phyloP scores from a whole-genome alignment of 35 echinoderm and acorn worm genomes.

The Apostichopus parvimensis region DNA sequence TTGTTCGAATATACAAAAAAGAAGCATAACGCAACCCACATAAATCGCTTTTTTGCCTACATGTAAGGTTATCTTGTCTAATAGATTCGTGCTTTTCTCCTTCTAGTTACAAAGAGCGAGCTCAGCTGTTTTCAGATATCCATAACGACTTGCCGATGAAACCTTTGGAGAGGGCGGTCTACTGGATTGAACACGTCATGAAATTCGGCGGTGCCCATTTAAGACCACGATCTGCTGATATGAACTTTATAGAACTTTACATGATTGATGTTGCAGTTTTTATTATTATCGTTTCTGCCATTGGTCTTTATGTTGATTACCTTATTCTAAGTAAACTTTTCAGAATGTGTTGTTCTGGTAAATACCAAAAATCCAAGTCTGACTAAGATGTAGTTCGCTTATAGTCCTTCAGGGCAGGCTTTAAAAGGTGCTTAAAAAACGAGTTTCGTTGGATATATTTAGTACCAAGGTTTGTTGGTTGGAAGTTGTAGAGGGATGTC shows the following conservation, averaged over 20 bases:
- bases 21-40: too few relatives aligned
- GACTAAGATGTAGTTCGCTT: too few relatives aligned
- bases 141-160: constrained; percentile 14
- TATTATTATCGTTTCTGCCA: not conserved
- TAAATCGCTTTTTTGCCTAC: too few relatives aligned
- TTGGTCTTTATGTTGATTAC: constrained; percentile 27
- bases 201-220: constrained; percentile 79
- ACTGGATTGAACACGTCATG: constrained; percentile 75
- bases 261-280: constrained; percentile 59
- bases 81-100: not conserved
- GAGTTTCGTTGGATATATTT: too few relatives aligned
- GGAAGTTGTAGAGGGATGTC: too few relatives aligned
- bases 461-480: too few relatives aligned
- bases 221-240: constrained; percentile 29
- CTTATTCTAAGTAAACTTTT: not conserved
- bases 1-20: too few relatives aligned
- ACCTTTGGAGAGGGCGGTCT: constrained; percentile 59
- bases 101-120: constrained; percentile 40
- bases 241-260: constrained; percentile 57
- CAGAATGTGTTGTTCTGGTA: constrained; percentile 11
- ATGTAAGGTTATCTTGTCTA: too few relatives aligned
- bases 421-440: too few relatives aligned
- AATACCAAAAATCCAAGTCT: not conserved
- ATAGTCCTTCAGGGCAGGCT: too few relatives aligned
- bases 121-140: constrained; percentile 27